Base-by-base conservation (phyloP, 1,140 invertebrate genomes). In the Lysiphlebus fabarum region DNA sequence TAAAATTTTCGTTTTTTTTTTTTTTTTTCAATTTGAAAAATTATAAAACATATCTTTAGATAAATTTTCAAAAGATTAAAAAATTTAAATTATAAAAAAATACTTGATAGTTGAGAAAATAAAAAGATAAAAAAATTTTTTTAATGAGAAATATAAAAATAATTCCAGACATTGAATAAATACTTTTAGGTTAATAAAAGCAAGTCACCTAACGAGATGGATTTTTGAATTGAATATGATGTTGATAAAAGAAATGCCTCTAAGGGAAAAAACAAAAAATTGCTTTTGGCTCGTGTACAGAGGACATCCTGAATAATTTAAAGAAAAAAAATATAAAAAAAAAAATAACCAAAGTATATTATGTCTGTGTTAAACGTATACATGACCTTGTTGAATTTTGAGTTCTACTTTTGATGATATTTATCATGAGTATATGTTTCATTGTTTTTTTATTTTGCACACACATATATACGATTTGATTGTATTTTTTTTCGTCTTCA, bases 331-430 rank as follows among this genome's bases (percentile, higher is more conserved):
- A 2, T 1, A 26, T 2, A 26, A 26, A 26, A 26, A 26, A 26
- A 26, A 26, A 26, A 26, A 49, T 33, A 36, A 51, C 49, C 7
- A 49, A 51, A 38, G 38, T 1, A 7, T 11, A 7, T 11, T n/a
- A 34, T 55, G 47, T 54, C 44, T 48, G 38, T 12, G 47, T 26
- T 26, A 26, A 26, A 26, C 17, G 17, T 26, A 26, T 44, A 51
- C 58, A 51, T 60, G 58, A 60, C 53, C 58, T 44, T 40, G 45
- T 53, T 60, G 53, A 55, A 60, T 60, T 53, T 55, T 41, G 55
- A 51, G 55, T 60, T 60, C 45, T 44, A 53, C 58, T 58, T 40
- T 42, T 42, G 49, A 26, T 33, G 41, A 40, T n/a, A 34, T 34
- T 43, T 10, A 33, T 37, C 47, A 43, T 10, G 53, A 50, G 37